These are phyloP conservation scores for Troides aeacus DNA, from an alignment of 2,888 invertebrate genomes.

Conservation along the genomic window DNA sequence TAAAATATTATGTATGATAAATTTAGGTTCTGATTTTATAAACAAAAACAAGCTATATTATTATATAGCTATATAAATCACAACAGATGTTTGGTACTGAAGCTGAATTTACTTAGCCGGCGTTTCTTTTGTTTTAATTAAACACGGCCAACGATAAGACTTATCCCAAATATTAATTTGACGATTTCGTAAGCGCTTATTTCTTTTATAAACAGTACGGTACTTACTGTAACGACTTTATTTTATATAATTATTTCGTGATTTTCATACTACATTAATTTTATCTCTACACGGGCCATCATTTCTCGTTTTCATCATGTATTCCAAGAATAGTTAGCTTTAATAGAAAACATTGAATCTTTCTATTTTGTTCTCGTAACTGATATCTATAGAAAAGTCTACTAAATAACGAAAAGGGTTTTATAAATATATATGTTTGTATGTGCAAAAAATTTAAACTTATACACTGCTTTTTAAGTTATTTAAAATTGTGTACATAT, in stretches of 20 bases:
- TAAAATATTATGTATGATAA: no score
- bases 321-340: no score
- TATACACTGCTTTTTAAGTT: neutral
- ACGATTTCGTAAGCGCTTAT: neutral
- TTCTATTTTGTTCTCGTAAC: no score
- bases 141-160: neutral
- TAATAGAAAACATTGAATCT: no score
- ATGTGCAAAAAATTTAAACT: no score
- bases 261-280: neutral
- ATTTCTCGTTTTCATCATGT: no score
- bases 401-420: neutral
- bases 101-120: neutral
- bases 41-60: neutral
- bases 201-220: neutral
- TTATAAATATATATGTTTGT: no score
- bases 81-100: neutral
- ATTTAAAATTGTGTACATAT: neutral
- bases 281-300: neutral
- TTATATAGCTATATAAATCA: neutral
- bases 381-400: neutral
- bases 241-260: neutral
- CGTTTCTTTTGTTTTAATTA: neutral
- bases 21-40: neutral
- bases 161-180: neutral
- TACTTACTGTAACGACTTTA: neutral